Conservation (phyloP, 2,888 invertebrate species). For the Melanophora roralis region DNA sequence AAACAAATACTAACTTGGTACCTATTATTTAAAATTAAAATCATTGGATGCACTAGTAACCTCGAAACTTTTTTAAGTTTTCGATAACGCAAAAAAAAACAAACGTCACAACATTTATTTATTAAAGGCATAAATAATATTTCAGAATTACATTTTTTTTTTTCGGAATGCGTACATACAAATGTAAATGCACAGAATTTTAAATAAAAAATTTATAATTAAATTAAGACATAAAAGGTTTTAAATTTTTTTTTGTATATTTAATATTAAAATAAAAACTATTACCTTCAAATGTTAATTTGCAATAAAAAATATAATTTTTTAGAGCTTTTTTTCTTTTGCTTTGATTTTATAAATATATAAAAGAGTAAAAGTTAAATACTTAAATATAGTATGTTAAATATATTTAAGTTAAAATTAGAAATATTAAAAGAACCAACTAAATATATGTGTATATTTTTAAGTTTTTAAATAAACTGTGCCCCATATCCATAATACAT, state of each 20-base stretch:
- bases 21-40: too few relatives aligned
- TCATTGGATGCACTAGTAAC: too few relatives aligned
- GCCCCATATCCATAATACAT: too few relatives aligned
- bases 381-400: conserved; percentile 44
- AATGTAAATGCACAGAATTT: conserved; percentile 41
- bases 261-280: conserved; percentile 2
- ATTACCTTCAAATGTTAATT: conserved; percentile 26
- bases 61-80: too few relatives aligned
- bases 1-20: too few relatives aligned
- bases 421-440: conserved; percentile 49
- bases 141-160: conserved; percentile 10
- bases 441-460: background rate
- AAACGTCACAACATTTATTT: too few relatives aligned
- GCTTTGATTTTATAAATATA: conserved; percentile 6
- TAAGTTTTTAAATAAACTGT: conserved; percentile 22
- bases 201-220: background rate
- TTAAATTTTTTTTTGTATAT: background rate
- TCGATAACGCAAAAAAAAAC: too few relatives aligned
- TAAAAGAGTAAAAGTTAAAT: conserved; percentile 52
- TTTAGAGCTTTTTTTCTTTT: background rate
- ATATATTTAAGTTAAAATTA: conserved; percentile 41
- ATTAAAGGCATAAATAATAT: background rate
- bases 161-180: conserved; percentile 45
- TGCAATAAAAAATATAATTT: conserved; percentile 33
- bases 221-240: conserved; percentile 12